Evolutionary conservation across 2,113 vertebrate genomes (phyloP).

Genomic region (Brienomyrus brachyistius): DNA sequence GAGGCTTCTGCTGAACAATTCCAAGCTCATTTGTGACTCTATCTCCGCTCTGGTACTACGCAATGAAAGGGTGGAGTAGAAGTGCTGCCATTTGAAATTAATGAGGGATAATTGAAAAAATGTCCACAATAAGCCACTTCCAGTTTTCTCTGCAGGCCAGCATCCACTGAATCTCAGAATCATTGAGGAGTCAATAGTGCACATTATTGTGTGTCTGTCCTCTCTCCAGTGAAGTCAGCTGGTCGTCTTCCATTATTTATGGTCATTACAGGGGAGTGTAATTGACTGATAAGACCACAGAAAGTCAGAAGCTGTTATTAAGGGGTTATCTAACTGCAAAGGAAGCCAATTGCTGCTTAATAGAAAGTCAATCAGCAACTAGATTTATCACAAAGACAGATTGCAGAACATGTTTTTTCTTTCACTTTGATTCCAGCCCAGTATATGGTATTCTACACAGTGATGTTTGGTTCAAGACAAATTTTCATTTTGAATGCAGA

Average conservation of each 20-base stretch:
- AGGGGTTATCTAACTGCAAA: not conserved
- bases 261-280: not conserved
- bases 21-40: not conserved
- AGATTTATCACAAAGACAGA: not conserved
- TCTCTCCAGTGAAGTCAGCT: not conserved
- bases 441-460: not conserved
- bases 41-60: not conserved
- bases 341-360: not conserved
- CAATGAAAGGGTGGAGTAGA: not conserved
- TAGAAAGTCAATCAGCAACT: conserved; percentile 1
- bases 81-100: not conserved
- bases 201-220: not conserved
- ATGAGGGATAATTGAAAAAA: not conserved
- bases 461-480: not conserved
- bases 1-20: not conserved
- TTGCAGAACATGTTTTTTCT: not conserved
- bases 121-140: not conserved
- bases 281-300: conserved; percentile 1
- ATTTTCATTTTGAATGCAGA: not conserved
- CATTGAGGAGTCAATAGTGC: not conserved
- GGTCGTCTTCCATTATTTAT: not conserved
- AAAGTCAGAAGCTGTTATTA: not conserved
- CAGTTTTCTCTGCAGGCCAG: not conserved
- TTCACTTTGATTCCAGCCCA: not conserved
- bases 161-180: not conserved